A percentile compares a stretch with the other conserved stretches of the same genome.
Evolutionary conservation across 1,140 invertebrate genomes (phyloP).

Genomic region (Neocloeon triangulifer): DNA sequence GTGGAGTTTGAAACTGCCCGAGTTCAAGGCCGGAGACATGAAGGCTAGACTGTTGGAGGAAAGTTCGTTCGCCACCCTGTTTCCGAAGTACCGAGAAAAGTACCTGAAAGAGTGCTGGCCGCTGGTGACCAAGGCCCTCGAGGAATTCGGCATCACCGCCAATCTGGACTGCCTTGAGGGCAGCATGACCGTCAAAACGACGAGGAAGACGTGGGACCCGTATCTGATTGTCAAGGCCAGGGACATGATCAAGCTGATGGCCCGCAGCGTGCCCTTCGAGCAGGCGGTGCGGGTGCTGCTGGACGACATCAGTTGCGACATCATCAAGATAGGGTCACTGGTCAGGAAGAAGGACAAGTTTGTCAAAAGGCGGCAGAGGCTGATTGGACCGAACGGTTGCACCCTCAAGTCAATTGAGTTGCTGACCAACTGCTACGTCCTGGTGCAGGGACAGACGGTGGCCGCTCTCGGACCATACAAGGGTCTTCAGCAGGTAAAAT

Average conservation of each 20-base stretch:
- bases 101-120: constrained; percentile 95
- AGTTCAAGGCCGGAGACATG: constrained; percentile 79
- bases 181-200: constrained; percentile 85
- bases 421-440: constrained; percentile 91
- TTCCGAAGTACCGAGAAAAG: constrained; percentile 86
- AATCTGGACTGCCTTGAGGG: constrained; percentile 92
- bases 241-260: constrained; percentile 87
- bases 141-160: constrained; percentile 56
- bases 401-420: constrained; percentile 95
- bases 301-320: constrained; percentile 83
- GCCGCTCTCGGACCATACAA: constrained; percentile 85
- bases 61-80: constrained; percentile 58
- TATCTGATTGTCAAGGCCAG: constrained; percentile 92
- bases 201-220: constrained; percentile 96
- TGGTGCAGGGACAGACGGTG: constrained; percentile 97
- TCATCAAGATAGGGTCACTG: constrained; percentile 88
- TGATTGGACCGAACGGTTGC: constrained; percentile 92
- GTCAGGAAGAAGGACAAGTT: constrained; percentile 88
- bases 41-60: constrained; percentile 55
- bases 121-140: constrained; percentile 66
- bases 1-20: constrained; percentile 72
- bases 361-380: constrained; percentile 77
- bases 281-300: constrained; percentile 67
- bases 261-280: constrained; percentile 91
- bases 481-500: constrained; percentile 74